Base-by-base conservation (phyloP, 2,888 invertebrate species). In the Microplitis manilae region DNA sequence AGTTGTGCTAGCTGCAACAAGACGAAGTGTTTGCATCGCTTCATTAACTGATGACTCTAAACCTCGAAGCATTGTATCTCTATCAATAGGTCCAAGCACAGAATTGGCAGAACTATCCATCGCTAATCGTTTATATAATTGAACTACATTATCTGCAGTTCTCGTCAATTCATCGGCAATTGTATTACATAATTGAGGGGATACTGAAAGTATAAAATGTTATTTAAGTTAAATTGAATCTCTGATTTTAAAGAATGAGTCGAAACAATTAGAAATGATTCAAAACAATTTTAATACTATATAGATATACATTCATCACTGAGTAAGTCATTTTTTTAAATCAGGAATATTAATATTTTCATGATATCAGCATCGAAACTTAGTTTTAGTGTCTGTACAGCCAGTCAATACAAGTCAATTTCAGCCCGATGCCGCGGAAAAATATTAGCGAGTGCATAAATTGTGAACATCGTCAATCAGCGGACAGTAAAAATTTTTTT, bases 91-190 rank as follows among this genome's bases (percentile, higher is more conserved):
- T 65, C 86, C 86, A 77, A 81, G 84, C 6, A 83, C 79, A 75
- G 83, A 79, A 77, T 90, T 89, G 50, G 89, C 87, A 17, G 88
- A 87, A 71, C 92, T 92, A 82, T 93, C 93, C 78, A 90, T 85
- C 8, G 92, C 90, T 78, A 95, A 89, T 75, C 93, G 92, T 78
- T 94, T 92, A 89, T 94, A 94, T 70, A 95, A 90, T 87, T 94
- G 93, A 2, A 94, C 94, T 64, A 95, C 94, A 84, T 94, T 94
- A 82, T 93, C 92, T 2, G 95, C 94, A 0, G 94, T 93, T 81
- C 92, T 91, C 7, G 93, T 94, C 79, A 94, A 89, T 86, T 93
- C 93, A 80, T 92, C 92, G 72, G 93, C 93, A 79, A 93, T 91
- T 86, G 93, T 93, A 83, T 91, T 91, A 85, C 93, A 93, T 79